Conservation (phyloP, 2,113 vertebrate genomes). For the Ciconia boyciana region DNA sequence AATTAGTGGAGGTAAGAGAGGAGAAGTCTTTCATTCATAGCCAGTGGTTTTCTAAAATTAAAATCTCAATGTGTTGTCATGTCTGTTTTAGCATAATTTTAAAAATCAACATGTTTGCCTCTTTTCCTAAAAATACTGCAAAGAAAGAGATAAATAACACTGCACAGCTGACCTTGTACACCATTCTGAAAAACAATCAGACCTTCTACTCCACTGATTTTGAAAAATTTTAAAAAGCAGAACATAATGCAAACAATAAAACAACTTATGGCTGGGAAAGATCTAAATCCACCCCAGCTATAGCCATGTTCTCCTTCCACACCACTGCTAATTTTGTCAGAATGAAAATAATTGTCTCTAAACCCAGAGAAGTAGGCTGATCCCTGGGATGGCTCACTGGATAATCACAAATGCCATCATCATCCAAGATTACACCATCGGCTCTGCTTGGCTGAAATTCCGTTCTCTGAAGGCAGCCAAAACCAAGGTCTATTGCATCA, state of each 20-base stretch:
- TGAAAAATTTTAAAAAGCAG: background rate
- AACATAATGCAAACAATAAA: background rate
- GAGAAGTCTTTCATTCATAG: background rate
- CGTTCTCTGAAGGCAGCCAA: constrained; percentile 1
- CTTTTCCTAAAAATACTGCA: background rate
- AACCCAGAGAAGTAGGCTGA: background rate
- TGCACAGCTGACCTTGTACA: background rate
- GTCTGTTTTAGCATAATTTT: background rate
- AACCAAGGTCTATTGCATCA: background rate
- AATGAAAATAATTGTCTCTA: background rate
- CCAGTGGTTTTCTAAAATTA: background rate
- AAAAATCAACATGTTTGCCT: background rate
- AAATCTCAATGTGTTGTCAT: background rate
- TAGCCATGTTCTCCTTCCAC: background rate
- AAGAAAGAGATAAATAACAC: background rate
- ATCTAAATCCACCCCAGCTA: background rate
- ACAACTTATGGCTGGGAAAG: background rate
- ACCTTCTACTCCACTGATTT: background rate
- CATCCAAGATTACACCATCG: constrained; percentile 3
- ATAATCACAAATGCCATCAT: background rate
- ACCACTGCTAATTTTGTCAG: background rate
- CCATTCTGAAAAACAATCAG: background rate
- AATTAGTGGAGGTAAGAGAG: background rate
- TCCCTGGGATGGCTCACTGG: background rate
- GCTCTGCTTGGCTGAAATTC: constrained; percentile 14